Evolutionary conservation across 92 coral and sea anemone genomes (phyloP).

Genomic region (Parazoanthus atlanticus): DNA sequence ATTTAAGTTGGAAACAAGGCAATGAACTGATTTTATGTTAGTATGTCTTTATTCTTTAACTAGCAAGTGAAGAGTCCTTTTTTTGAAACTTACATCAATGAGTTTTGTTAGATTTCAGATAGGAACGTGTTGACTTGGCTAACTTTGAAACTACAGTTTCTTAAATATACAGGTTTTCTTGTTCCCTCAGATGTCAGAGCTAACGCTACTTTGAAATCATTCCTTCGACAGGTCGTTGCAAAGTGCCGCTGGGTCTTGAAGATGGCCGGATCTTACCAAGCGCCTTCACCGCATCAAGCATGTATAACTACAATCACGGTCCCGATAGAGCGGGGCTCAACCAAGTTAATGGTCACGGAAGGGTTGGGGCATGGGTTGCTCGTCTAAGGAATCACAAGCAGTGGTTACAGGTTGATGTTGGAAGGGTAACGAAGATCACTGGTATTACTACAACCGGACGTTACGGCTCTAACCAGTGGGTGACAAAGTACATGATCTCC

Average conservation of each 20-base stretch:
- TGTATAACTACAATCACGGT: constrained; percentile 3
- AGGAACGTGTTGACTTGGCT: too few species aligned
- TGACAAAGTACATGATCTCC: constrained; percentile 41
- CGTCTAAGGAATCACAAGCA: constrained; percentile 24
- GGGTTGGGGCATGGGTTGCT: constrained; percentile 61
- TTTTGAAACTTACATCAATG: not conserved
- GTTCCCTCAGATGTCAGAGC: not conserved
- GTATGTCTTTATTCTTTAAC: too few species aligned
- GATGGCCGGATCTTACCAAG: constrained; percentile 38
- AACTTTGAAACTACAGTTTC: not conserved
- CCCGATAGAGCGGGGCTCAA: constrained; percentile 30
- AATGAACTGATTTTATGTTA: too few species aligned
- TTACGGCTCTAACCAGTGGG: constrained; percentile 34
- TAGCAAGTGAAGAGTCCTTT: too few species aligned
- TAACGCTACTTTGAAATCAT: not conserved
- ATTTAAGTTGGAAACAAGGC: too few species aligned
- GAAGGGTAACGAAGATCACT: constrained; percentile 25
- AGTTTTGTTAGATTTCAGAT: not conserved
- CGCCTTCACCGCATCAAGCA: constrained; percentile 42
- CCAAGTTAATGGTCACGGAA: not conserved
- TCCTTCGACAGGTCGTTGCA: constrained; percentile 1
- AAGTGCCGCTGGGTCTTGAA: constrained; percentile 42
- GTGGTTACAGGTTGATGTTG: constrained; percentile 51
- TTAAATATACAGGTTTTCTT: too few species aligned
- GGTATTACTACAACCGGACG: constrained; percentile 55